Conservation (phyloP, 2,113 vertebrate species). For the Pantherophis guttatus region DNA sequence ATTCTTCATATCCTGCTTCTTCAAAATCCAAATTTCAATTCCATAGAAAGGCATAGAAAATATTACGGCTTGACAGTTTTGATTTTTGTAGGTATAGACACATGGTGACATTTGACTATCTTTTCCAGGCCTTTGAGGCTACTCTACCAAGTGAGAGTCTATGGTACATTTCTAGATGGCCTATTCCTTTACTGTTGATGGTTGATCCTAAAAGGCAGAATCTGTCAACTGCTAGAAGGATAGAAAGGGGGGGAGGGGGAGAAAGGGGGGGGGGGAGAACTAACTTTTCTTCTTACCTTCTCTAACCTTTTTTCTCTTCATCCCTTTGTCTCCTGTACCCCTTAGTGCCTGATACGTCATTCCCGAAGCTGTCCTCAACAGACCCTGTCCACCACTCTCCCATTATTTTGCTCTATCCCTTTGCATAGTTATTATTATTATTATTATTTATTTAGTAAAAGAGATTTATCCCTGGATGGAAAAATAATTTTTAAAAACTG, state of each 20-base stretch:
- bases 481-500: background rate
- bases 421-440: background rate
- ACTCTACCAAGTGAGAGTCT: background rate
- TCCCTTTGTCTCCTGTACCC: background rate
- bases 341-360: background rate
- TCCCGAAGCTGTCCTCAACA: background rate
- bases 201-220: background rate
- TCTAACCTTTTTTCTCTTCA: too few relatives aligned
- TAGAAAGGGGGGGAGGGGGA: background rate
- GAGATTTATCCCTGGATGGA: background rate
- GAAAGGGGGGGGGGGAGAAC: background rate
- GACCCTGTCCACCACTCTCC: background rate
- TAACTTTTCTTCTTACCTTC: too few relatives aligned
- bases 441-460: background rate
- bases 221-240: background rate
- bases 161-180: background rate
- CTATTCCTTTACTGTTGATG: background rate
- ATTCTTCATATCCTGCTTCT: background rate
- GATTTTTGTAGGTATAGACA: background rate
- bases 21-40: background rate
- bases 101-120: background rate
- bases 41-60: background rate
- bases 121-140: background rate
- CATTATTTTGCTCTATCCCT: background rate
- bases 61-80: background rate